Evolutionary conservation across 2,797 vertebrate genomes (phyloP).

Genomic region (Valencia hispanica): DNA sequence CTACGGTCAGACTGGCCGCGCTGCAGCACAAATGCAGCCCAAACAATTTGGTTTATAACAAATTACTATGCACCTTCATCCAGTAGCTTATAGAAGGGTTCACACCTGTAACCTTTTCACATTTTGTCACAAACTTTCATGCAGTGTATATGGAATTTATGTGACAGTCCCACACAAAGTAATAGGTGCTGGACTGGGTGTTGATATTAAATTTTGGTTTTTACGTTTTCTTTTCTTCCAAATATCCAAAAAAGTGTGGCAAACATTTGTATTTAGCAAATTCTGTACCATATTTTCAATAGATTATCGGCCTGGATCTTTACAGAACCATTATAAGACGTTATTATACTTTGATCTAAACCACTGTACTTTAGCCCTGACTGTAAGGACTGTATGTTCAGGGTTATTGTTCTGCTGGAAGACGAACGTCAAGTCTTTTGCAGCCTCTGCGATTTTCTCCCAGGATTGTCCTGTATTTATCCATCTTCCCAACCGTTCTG

Average conservation of each 20-base stretch:
- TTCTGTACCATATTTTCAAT: neutral
- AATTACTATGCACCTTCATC: constrained; percentile 45
- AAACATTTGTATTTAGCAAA: neutral
- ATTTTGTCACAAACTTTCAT: neutral
- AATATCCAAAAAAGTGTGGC: neutral
- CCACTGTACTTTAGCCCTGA: too few relatives aligned
- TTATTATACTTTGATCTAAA: too few relatives aligned
- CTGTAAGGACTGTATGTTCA: too few relatives aligned
- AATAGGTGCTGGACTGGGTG: neutral
- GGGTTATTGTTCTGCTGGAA: neutral
- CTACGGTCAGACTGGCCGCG: constrained; percentile 1
- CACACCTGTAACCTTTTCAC: neutral
- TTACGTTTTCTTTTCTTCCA: too few relatives aligned
- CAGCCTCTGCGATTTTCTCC: too few relatives aligned
- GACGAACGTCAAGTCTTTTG: neutral
- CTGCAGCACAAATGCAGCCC: constrained; percentile 18
- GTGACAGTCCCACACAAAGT: neutral
- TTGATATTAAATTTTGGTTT: neutral
- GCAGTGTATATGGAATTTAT: neutral
- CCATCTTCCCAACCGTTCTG: too few relatives aligned
- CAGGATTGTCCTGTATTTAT: too few relatives aligned
- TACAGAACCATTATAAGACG: neutral
- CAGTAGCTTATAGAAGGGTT: neutral
- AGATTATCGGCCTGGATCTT: neutral
- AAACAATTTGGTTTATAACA: constrained; percentile 9